These are phyloP conservation scores for Tretioscincus oriximinensis DNA, from an alignment of 2,113 vertebrate genomes.

Conservation along the genomic window DNA sequence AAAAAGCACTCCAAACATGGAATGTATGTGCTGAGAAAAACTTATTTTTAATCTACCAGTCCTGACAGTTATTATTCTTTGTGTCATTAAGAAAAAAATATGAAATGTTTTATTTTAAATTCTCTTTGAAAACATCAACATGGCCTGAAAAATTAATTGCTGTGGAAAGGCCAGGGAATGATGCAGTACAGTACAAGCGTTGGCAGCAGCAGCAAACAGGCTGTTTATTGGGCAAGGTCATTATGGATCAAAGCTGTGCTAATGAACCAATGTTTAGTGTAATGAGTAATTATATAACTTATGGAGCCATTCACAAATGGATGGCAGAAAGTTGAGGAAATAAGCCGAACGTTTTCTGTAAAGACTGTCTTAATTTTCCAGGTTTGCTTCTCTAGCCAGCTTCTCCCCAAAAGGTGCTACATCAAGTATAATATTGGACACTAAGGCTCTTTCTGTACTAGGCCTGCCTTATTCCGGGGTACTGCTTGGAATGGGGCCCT, in stretches of 20 bases:
- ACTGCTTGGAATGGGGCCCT: too few species aligned
- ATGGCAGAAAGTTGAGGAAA: background rate
- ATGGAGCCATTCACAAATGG: background rate
- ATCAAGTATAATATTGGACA: background rate
- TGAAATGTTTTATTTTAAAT: conserved; percentile 19
- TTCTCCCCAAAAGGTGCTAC: background rate
- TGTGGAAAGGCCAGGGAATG: background rate
- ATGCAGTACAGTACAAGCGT: background rate
- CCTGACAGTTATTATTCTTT: background rate
- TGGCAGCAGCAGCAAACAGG: conserved; percentile 19
- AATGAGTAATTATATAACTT: conserved; percentile 25
- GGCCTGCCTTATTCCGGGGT: too few species aligned
- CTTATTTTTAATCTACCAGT: too few species aligned
- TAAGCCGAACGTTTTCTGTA: background rate
- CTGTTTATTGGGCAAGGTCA: background rate
- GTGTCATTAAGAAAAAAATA: conserved; percentile 15
- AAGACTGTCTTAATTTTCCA: background rate
- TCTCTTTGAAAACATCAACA: conserved; percentile 1
- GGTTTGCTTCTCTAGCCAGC: background rate
- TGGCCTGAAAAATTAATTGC: background rate
- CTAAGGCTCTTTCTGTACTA: too few species aligned
- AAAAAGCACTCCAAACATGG: too few species aligned
- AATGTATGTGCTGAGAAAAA: too few species aligned
- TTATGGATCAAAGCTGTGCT: conserved; percentile 3
- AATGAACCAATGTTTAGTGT: conserved; percentile 7